Base-by-base conservation (phyloP, 2,888 invertebrate genomes). In the Neuroscelio doddi region DNA sequence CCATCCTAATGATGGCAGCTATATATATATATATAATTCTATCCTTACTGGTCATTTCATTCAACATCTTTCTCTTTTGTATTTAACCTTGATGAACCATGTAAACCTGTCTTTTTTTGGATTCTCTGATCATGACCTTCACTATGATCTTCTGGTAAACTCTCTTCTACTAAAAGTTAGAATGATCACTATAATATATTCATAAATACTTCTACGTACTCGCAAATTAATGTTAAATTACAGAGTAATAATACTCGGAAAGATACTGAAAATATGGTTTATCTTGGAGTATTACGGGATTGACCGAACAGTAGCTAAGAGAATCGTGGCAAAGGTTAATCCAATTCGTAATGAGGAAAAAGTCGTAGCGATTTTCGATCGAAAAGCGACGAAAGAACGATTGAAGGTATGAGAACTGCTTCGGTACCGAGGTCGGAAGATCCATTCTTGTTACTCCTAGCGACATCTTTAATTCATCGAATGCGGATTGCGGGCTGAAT, bases 401-500 rank as follows among this genome's bases (percentile, higher is more conserved):
- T 61, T 50, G 45, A 17, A 41, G 39, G 32, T 41, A 46, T 38
- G 59, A 38, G 53, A 32, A 49, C 56, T 64, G 65, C 46, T 47
- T 68, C 46, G 57, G 42, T 44, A 45, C 32, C 39, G 61, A 49
- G 63, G 56, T 63, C 61, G 64, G 64, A 71, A 73, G 77, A 77
- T 80, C 76, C 79, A 78, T 81, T 83, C 81, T 82, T 81, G 82
- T 82, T 83, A 82, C 80, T 80, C 73, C 72, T 69, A 75, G 76
- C 72, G 81, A 83, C 80, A 83, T 83, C 83, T 83, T 83, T 83
- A 83, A 83, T 83, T 83, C 83, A 83, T 82, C 80, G 80, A 81
- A 80, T 81, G 78, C 82, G 82, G 82, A 81, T 83, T 81, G 82
- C 77, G 78, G 82, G 72, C 75, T 83, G 83, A 82, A 83, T 83